phyloP scores from a whole-genome alignment of 2,888 invertebrate genomes.

The Mythimna ferrago region DNA sequence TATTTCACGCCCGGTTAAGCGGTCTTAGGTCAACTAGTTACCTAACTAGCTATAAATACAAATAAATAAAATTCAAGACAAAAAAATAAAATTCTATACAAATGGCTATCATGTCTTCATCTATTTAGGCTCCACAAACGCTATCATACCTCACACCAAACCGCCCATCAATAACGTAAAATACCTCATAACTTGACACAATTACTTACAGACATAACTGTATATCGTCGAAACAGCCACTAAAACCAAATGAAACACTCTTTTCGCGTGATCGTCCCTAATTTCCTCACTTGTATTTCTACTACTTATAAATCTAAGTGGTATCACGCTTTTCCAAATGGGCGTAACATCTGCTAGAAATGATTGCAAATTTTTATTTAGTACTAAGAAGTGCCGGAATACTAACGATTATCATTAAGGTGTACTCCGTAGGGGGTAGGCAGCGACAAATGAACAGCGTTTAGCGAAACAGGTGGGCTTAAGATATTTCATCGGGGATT shows the following conservation, averaged over 20 bases:
- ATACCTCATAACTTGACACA: slow-evolving; percentile 45
- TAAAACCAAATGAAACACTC: slow-evolving; percentile 37
- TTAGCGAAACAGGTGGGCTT: slow-evolving; percentile 65
- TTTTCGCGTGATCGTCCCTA: slow-evolving; percentile 43
- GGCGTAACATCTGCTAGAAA: slow-evolving; percentile 74
- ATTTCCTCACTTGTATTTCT: slow-evolving; percentile 39
- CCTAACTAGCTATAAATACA: too few relatives aligned
- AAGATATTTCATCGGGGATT: slow-evolving; percentile 53
- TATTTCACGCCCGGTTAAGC: too few relatives aligned
- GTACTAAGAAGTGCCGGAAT: slow-evolving; percentile 67
- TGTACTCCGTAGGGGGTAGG: slow-evolving; percentile 36
- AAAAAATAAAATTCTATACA: neutral
- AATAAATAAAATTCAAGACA: too few relatives aligned
- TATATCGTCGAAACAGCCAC: slow-evolving; percentile 43
- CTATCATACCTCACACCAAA: slow-evolving; percentile 35
- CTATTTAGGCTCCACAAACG: slow-evolving; percentile 19
- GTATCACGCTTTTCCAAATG: slow-evolving; percentile 73
- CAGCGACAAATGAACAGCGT: slow-evolving; percentile 61
- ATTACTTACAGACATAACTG: slow-evolving; percentile 49
- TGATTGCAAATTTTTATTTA: slow-evolving; percentile 80
- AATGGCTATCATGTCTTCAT: slow-evolving; percentile 19
- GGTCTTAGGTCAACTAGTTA: too few relatives aligned
- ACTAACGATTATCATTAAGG: slow-evolving; percentile 75
- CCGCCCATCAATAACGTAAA: slow-evolving; percentile 17
- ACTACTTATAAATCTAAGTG: slow-evolving; percentile 30